Conservation (phyloP, 2,113 vertebrate genomes). For the Mesitornis unicolor region DNA sequence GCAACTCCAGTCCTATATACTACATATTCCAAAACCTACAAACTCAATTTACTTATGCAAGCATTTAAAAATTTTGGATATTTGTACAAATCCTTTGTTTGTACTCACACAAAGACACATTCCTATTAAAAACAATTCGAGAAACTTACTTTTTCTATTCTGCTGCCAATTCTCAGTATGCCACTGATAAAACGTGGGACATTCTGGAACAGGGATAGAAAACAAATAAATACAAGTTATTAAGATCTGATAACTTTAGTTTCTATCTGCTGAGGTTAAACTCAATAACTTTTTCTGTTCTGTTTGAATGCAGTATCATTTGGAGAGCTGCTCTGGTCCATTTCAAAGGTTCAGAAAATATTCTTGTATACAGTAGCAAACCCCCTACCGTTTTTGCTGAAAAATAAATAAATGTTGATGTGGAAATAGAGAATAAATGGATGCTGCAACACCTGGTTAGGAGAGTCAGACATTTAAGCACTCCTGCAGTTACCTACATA, state of each 20-base stretch:
- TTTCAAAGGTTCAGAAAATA: not conserved
- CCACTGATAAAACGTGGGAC: conserved; percentile 55
- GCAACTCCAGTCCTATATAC: not conserved
- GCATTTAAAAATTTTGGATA: not conserved
- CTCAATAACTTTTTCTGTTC: not conserved
- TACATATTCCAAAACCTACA: not conserved
- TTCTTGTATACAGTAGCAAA: not conserved
- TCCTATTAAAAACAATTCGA: not conserved
- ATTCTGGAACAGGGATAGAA: conserved; percentile 19
- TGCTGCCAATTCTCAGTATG: conserved; percentile 70
- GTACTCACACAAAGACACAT: not conserved
- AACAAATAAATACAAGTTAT: not conserved
- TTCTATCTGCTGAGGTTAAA: not conserved
- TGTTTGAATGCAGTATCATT: not conserved
- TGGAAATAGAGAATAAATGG: not conserved
- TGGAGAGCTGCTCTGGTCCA: not conserved
- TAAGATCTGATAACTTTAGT: not conserved
- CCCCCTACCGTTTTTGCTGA: not conserved
- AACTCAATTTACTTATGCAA: not conserved
- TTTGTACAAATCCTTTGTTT: not conserved
- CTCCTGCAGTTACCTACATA: not conserved
- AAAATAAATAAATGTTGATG: not conserved
- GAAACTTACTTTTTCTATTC: conserved; percentile 71
- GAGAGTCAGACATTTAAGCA: not conserved
- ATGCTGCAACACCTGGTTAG: not conserved